A percentile compares a stretch with the other conserved stretches of the same genome.
phyloP scores from a whole-genome alignment of 1,140 invertebrate species.

The Odontomachus brunneus region DNA sequence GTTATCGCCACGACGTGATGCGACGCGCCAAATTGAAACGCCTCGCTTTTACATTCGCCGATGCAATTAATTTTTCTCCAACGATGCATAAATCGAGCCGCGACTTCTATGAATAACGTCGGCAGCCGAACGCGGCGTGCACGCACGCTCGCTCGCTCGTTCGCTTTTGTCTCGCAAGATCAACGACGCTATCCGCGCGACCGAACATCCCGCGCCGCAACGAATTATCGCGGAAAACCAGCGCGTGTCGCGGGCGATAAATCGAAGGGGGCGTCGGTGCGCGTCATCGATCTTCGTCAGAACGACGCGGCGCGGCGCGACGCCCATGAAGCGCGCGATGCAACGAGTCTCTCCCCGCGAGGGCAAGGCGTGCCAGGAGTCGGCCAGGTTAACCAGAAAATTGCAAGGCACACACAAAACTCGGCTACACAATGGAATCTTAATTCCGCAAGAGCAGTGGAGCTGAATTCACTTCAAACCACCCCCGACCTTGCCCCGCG shows the following conservation, averaged over 20 bases:
- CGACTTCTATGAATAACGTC: conserved; percentile 56
- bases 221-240: conserved; percentile 59
- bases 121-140: conserved; percentile 18
- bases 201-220: conserved; percentile 39
- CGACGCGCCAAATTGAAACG: conserved; percentile 45
- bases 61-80: conserved; percentile 50
- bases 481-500: not conserved
- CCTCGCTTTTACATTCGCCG: conserved; percentile 44
- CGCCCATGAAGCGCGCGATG: not conserved
- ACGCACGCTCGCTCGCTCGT: no score
- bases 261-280: conserved; percentile 50
- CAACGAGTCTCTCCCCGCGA: not conserved
- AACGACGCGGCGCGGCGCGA: conserved; percentile 32
- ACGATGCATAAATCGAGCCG: conserved; percentile 53
- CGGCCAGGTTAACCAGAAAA: conserved; percentile 78
- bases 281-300: conserved; percentile 46
- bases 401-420: conserved; percentile 79
- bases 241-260: conserved; percentile 58
- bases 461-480: conserved; percentile 63
- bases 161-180: conserved; percentile 58
- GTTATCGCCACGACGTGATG: no score
- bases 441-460: conserved; percentile 71
- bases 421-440: conserved; percentile 77
- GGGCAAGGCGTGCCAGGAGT: conserved; percentile 39
- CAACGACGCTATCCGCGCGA: conserved; percentile 49